A percentile compares a stretch with the other conserved stretches of the same genome.
Evolutionary conservation across 53 echinoderm and acorn worm species (phyloP).

Genomic region (Luidia sarsii): DNA sequence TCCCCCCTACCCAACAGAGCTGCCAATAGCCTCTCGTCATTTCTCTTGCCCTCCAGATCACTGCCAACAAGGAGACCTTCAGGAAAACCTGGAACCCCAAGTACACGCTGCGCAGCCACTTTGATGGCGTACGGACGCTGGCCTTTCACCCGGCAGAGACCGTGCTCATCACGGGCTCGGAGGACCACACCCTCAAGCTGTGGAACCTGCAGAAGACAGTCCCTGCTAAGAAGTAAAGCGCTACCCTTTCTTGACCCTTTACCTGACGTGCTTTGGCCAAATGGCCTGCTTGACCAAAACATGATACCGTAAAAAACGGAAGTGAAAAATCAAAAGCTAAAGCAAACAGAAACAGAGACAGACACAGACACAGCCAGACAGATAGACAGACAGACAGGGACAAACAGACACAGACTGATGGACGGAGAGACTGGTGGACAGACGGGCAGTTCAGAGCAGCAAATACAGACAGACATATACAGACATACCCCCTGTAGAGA

Average conservation of each 20-base stretch:
- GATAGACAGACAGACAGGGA: no score
- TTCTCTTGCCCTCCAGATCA: slow-evolving; percentile 36
- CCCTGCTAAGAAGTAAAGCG: slow-evolving; percentile 96
- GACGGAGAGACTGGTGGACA: no score
- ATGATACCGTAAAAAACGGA: background rate
- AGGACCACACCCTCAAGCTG: slow-evolving; percentile 97
- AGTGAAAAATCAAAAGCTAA: no score
- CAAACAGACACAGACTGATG: no score
- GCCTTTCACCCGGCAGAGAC: slow-evolving; percentile 94
- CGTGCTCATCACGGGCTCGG: slow-evolving; percentile 97
- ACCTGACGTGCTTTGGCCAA: background rate
- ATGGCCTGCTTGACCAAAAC: background rate
- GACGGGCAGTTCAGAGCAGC: no score
- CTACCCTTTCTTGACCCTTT: background rate
- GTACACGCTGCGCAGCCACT: slow-evolving; percentile 97
- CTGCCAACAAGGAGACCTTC: slow-evolving; percentile 94
- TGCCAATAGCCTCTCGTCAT: no score
- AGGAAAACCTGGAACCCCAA: slow-evolving; percentile 99
- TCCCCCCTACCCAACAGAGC: no score
- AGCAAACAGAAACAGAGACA: no score
- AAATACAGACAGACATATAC: no score
- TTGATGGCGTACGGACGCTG: slow-evolving; percentile 94
- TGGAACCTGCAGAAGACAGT: slow-evolving; percentile 99
- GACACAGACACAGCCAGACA: no score
- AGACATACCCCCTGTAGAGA: no score